Conservation (phyloP, 2,888 invertebrate species). For the Antitype chi region DNA sequence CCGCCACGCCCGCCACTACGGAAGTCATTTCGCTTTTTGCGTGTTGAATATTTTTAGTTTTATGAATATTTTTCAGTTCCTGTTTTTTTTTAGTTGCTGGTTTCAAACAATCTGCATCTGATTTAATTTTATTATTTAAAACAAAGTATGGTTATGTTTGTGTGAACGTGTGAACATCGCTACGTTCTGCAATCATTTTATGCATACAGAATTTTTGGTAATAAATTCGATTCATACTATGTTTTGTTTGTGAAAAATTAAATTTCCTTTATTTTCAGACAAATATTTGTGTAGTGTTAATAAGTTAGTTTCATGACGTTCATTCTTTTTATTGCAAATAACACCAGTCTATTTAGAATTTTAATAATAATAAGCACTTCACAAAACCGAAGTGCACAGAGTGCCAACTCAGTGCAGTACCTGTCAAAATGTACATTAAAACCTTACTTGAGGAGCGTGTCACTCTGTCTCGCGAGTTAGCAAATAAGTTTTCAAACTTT, state of each 20-base stretch:
- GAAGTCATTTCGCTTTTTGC: slow-evolving; percentile 52
- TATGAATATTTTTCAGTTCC: slow-evolving; percentile 32
- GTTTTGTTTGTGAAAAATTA: not conserved
- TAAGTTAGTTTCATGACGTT: not conserved
- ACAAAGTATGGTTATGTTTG: slow-evolving; percentile 6
- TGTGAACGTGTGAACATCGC: slow-evolving; percentile 17
- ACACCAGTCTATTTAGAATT: not conserved
- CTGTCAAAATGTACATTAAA: slow-evolving; percentile 51
- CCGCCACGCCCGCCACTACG: slow-evolving; percentile 26
- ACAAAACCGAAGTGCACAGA: not conserved
- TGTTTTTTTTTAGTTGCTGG: slow-evolving; percentile 40
- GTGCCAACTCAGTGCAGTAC: slow-evolving; percentile 11
- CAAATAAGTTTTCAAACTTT: slow-evolving; percentile 47
- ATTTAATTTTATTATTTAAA: slow-evolving; percentile 35
- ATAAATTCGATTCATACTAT: slow-evolving; percentile 14
- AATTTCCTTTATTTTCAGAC: not conserved
- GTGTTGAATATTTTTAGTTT: slow-evolving; percentile 53
- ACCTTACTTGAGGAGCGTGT: slow-evolving; percentile 26
- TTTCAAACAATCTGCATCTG: slow-evolving; percentile 39
- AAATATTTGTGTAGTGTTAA: not conserved
- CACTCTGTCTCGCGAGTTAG: slow-evolving; percentile 48
- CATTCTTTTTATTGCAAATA: not conserved
- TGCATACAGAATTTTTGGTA: slow-evolving; percentile 2
- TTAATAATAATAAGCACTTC: not conserved
- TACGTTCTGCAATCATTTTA: slow-evolving; percentile 15